Base-by-base conservation (phyloP, 2,888 invertebrate genomes). In the Leucophenga maculata region DNA sequence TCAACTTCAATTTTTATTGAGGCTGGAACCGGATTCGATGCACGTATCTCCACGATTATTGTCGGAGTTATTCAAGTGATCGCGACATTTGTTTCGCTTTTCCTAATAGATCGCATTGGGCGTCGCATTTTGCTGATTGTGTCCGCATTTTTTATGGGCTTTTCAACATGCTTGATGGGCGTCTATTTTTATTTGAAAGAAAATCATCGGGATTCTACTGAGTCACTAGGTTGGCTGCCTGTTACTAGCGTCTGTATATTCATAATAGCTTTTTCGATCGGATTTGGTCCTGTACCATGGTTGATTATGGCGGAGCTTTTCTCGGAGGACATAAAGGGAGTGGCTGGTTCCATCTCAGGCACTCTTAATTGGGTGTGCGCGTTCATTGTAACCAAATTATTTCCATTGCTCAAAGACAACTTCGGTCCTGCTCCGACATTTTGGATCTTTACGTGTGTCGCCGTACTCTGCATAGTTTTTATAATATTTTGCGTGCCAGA, bases 231-330 rank as follows among this genome's bases (percentile, higher is more conserved):
- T 0, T 94, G 94, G 92, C 82, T 95, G 65, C 95, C 95, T 0
- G 86, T 95, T 1, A 75, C 91, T 0, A 91, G 93, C 26, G 86
- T 95, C 1, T 93, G 93, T 44, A 73, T 93, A 3, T 95, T 94
- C 86, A 92, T 95, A 16, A 86, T 94, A 18, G 91, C 93, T 2
- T 95, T 95, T 88, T 93, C 94, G 0, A 78, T 95, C 13, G 95
- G 95, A 54, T 93, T 93, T 79, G 95, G 95, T 0, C 95, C 95
- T 0, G 93, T 95, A 50, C 95, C 95, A 0, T 79, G 80, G 80
- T 91, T 95, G 90, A 93, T 81, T 75, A 89, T 92, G 79, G 91
- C 94, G 0, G 95, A 95, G 86, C 89, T 95, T 31, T 93, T 95
- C 85, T 90, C 94, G 32, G 90, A 93, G 0, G 92, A 94, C 79